Evolutionary conservation across 2,113 vertebrate genomes (phyloP).

Genomic region (Nannobrachium achirus): DNA sequence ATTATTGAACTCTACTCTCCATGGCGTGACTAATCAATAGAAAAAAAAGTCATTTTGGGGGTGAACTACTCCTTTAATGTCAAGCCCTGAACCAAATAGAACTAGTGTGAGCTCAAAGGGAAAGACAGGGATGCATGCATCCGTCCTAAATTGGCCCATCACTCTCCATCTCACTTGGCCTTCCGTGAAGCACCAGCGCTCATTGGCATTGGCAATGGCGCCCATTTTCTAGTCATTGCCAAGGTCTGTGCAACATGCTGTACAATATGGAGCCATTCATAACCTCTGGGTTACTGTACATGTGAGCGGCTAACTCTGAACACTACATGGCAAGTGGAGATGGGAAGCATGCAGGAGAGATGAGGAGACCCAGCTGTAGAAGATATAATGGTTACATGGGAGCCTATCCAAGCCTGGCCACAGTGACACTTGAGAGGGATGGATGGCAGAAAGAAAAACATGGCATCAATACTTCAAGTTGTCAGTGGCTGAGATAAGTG

Average conservation of each 20-base stretch:
- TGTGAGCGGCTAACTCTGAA: background rate
- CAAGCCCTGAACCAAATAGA: too few species aligned
- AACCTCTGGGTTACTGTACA: background rate
- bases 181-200: constrained; percentile 7
- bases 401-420: background rate
- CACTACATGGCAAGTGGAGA: background rate
- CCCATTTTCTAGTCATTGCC: constrained; percentile 12
- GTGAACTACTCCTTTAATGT: too few species aligned
- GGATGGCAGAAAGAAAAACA: constrained; percentile 9
- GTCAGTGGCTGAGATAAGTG: background rate
- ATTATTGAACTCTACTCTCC: too few species aligned
- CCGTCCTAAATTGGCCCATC: constrained; percentile 16
- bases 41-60: too few species aligned
- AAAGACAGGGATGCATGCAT: background rate
- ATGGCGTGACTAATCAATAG: too few species aligned
- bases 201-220: constrained; percentile 2
- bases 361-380: background rate
- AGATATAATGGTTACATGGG: background rate
- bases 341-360: background rate
- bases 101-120: background rate
- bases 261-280: constrained; percentile 8
- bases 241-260: constrained; percentile 14
- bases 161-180: constrained; percentile 6
- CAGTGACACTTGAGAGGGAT: constrained; percentile 14
- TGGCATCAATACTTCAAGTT: constrained; percentile 17